A percentile compares a stretch with the other conserved stretches of the same genome.
These are phyloP conservation scores for Vesta saturnalis DNA, from an alignment of 2,888 invertebrate species.

Conservation along the genomic window DNA sequence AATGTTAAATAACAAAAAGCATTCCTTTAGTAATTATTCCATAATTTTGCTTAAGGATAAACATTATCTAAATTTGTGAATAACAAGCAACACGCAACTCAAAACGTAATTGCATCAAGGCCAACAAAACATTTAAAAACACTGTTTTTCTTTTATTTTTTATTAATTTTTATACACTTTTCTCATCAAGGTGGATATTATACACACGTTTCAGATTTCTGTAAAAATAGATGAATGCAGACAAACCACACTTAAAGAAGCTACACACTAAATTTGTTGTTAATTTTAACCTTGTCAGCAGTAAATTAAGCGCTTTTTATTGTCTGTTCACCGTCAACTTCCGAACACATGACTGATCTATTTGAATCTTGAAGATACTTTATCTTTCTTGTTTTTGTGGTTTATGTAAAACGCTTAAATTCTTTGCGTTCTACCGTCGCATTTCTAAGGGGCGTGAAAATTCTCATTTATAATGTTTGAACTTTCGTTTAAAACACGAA, in stretches of 20 bases:
- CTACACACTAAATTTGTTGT: slow-evolving; percentile 28
- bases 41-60: slow-evolving; percentile 19
- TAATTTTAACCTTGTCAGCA: slow-evolving; percentile 38
- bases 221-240: neutral
- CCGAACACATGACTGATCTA: slow-evolving; percentile 29
- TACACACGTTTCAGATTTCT: neutral
- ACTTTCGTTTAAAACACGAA: neutral
- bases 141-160: neutral
- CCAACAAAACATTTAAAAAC: neutral
- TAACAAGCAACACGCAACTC: slow-evolving; percentile 18
- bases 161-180: neutral
- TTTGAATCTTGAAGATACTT: slow-evolving; percentile 29
- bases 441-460: slow-evolving; percentile 43
- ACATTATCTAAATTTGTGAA: slow-evolving; percentile 22
- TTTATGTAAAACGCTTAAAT: slow-evolving; percentile 40
- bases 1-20: slow-evolving; percentile 11
- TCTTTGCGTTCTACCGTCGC: slow-evolving; percentile 40
- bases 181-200: too few species aligned
- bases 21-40: slow-evolving; percentile 18
- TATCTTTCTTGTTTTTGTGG: slow-evolving; percentile 35
- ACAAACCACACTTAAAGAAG: neutral
- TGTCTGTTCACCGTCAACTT: slow-evolving; percentile 33
- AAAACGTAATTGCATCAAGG: slow-evolving; percentile 11
- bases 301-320: slow-evolving; percentile 37
- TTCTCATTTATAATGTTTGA: slow-evolving; percentile 30